Evolutionary conservation across 2,797 vertebrate genomes (phyloP), one percentile per base, ranked within the genome.

Genomic region (Knipowitschia caucasica): DNA sequence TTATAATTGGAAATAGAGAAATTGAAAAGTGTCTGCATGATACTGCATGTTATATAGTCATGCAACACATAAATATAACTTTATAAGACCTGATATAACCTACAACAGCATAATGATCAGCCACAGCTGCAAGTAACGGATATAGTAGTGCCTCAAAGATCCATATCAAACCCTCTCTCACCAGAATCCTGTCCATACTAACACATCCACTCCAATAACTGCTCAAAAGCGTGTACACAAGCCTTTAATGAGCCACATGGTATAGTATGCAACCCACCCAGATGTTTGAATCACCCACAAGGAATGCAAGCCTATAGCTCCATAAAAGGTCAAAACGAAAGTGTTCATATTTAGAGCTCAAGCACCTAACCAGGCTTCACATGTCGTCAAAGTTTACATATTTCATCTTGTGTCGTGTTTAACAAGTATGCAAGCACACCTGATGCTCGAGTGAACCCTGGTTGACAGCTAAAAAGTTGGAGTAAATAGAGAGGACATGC

Each of bases 401-500:
- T 7, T 30, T 31, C 4, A 30, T 8, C 14, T 3, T n/a, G 12
- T 9, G 18, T 34, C 3, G 20, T 56, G 50, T 21, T 45, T 42
- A 38, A 47, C 20, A 54, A 0, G 9, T 2, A 6, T 51, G 0
- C 50, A 51, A 62, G 36, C 43, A 69, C 27, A 64, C 20, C 4
- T 27, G 4, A 5, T 24, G 35, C 29, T 23, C 29, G 15, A 46
- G 9, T 23, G 10, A 34, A 40, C 4, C 40, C 5, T 39, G 0
- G 18, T 12, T 20, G n/a, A 15, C 8, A 39, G 26, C 14, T 47
- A 33, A 50, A 67, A 5, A 14, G 7, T 21, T 2, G 15, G 15
- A 24, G 59, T 53, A 74, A 73, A 69, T 49, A 67, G 45, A 66
- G 36, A 66, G 21, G 45, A 64, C 54, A 67, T 34, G 50, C 46